Percentiles rank a stretch among this genome's conserved stretches.
These are phyloP conservation scores for Sturmia bella DNA, from an alignment of 2,888 invertebrate species.

Conservation along the genomic window DNA sequence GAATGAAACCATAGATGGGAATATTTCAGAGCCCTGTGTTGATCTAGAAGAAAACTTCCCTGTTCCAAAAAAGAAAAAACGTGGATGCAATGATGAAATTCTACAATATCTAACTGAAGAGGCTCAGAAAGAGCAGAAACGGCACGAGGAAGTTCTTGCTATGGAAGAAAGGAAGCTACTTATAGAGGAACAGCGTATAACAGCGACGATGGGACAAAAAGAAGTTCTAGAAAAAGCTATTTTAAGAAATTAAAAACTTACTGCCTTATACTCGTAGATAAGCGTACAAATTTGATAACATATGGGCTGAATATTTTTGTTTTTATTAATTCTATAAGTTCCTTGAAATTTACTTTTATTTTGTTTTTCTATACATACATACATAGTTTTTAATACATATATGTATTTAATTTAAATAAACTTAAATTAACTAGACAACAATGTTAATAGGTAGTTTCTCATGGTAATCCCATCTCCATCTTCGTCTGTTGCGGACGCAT, in stretches of 20 bases:
- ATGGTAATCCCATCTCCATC: conserved; percentile 18
- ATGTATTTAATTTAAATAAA: too few relatives aligned
- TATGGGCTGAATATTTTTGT: conserved; percentile 1
- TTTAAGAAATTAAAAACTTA: conserved; percentile 7
- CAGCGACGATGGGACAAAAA: conserved; percentile 33
- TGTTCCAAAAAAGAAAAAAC: conserved; percentile 9
- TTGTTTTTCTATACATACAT: too few relatives aligned
- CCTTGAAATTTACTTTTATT: neutral
- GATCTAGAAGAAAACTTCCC: conserved; percentile 4
- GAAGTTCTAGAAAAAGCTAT: conserved; percentile 17
- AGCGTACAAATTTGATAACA: neutral
- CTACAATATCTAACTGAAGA: conserved; percentile 3
- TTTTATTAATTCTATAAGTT: neutral
- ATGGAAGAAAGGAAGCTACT: too few relatives aligned
- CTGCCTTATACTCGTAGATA: neutral
- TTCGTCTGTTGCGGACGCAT: neutral
- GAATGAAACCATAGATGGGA: conserved; percentile 14
- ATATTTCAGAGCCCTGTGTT: neutral
- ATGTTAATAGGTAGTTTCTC: conserved; percentile 36
- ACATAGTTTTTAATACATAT: too few relatives aligned
- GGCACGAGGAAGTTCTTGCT: too few relatives aligned
- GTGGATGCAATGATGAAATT: conserved; percentile 8
- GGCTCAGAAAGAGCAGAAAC: conserved; percentile 28
- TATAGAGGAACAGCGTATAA: too few relatives aligned
- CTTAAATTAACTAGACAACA: conserved; percentile 27